phyloP scores from a whole-genome alignment of 2,888 invertebrate genomes.

The Heliconius charithonia region DNA sequence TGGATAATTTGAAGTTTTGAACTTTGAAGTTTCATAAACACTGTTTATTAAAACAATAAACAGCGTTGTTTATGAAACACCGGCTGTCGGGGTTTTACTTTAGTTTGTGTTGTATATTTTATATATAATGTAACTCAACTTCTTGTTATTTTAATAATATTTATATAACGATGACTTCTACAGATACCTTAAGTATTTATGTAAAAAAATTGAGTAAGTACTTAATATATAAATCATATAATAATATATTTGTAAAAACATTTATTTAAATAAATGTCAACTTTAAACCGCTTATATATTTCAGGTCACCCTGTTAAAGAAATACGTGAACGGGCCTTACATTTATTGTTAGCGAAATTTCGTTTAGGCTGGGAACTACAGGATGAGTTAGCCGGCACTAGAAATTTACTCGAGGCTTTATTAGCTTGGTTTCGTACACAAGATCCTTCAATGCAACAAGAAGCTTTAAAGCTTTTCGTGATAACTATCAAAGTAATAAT shows the following conservation, averaged over 20 bases:
- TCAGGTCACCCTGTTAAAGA: constrained; percentile 83
- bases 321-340: constrained; percentile 83
- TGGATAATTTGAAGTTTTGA: not conserved
- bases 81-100: not conserved
- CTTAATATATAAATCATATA: constrained; percentile 15
- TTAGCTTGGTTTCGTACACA: constrained; percentile 86
- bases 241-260: not conserved
- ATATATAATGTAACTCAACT: not conserved
- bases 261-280: not conserved
- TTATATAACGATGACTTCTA: constrained; percentile 49
- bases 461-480: constrained; percentile 83
- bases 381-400: constrained; percentile 83
- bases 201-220: constrained; percentile 70
- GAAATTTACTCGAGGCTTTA: constrained; percentile 83
- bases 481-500: constrained; percentile 80
- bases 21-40: not conserved
- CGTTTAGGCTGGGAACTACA: constrained; percentile 85
- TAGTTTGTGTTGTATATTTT: not conserved
- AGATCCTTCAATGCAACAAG: constrained; percentile 78
- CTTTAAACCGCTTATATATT: constrained; percentile 40
- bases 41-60: not conserved
- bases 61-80: not conserved
- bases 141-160: not conserved
- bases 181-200: constrained; percentile 57
- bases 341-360: constrained; percentile 84